phyloP scores from a whole-genome alignment of 1,140 invertebrate species.

The Lanistes nyassanus region DNA sequence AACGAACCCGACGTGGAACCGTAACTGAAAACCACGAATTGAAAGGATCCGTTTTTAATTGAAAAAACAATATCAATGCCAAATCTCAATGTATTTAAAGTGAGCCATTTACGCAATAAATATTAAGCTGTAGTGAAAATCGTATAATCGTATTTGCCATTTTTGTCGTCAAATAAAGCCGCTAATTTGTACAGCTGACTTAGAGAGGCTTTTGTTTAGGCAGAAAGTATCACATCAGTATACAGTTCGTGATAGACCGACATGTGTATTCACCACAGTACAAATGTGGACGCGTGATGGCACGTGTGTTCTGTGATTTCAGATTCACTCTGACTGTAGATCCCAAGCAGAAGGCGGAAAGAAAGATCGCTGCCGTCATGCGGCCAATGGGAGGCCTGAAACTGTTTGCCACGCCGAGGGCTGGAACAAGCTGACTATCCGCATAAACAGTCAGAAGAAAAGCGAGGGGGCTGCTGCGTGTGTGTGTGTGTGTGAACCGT shows the following conservation, averaged over 20 bases:
- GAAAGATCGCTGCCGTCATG: conserved; percentile 36
- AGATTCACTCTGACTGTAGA: conserved; percentile 41
- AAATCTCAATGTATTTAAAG: no score
- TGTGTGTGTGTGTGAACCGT: background rate
- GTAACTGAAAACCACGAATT: no score
- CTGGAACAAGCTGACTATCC: background rate
- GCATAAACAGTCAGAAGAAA: no score
- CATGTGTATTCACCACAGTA: background rate
- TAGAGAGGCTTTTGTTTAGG: background rate
- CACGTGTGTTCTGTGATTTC: conserved; percentile 10
- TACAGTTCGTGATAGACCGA: background rate
- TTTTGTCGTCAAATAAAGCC: no score
- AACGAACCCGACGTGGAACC: no score
- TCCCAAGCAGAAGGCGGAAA: conserved; percentile 32
- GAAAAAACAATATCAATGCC: no score
- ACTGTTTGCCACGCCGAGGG: conserved; percentile 16
- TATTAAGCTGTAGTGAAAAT: no score
- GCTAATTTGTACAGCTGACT: no score
- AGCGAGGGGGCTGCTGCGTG: no score
- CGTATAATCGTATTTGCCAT: background rate
- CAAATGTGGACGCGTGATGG: background rate
- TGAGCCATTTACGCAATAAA: background rate
- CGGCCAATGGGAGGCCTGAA: conserved; percentile 35
- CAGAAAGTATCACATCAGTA: background rate
- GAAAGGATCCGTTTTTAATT: no score